Evolutionary conservation across 2,797 vertebrate species (phyloP).

Genomic region (Epinephelus malabaricus): DNA sequence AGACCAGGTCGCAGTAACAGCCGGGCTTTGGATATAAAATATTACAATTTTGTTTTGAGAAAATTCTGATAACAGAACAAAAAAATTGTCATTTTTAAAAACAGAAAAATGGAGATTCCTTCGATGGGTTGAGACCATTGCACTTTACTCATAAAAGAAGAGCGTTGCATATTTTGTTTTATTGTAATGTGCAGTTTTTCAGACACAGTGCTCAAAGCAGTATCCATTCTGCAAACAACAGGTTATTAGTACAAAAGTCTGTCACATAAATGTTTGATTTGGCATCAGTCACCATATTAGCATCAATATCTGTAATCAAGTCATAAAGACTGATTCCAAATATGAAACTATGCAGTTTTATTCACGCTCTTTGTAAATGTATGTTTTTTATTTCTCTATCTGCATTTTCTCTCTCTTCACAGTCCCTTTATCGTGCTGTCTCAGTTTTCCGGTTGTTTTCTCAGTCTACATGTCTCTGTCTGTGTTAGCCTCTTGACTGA

Average conservation of each 20-base stretch:
- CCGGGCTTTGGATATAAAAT: too few species aligned
- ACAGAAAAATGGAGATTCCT: too few species aligned
- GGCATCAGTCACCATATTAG: not conserved
- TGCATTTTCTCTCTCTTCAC: not conserved
- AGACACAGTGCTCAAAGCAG: not conserved
- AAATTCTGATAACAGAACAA: too few species aligned
- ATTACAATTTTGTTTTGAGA: too few species aligned
- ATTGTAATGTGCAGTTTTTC: too few species aligned
- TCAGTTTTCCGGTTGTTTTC: not conserved
- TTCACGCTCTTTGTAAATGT: not conserved
- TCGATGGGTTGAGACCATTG: too few species aligned
- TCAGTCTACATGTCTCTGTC: not conserved
- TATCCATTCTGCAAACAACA: not conserved
- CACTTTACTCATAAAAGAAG: too few species aligned
- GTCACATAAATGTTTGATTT: not conserved
- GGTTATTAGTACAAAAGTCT: not conserved
- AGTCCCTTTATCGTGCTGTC: not conserved
- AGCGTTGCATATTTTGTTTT: too few species aligned
- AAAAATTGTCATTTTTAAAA: too few species aligned
- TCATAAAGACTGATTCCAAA: not conserved
- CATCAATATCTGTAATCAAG: not conserved
- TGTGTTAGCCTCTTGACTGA: constrained; percentile 14
- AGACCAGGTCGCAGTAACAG: too few species aligned
- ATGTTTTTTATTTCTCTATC: not conserved
- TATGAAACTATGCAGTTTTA: not conserved